A percentile compares a stretch with the other conserved stretches of the same genome.
Conservation (phyloP, 2,113 vertebrate genomes). For the Chaetodon auriga region DNA sequence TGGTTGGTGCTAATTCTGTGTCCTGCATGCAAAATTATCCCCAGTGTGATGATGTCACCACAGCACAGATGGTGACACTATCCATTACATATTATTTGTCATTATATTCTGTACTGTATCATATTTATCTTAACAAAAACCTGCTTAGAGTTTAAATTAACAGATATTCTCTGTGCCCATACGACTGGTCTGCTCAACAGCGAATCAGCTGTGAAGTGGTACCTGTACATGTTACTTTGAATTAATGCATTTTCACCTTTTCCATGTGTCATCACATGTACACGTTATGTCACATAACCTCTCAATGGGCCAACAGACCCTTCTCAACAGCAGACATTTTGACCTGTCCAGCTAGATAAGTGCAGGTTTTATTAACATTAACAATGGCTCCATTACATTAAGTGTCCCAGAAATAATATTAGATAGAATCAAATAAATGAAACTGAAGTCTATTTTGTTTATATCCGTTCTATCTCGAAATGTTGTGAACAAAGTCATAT, state of each 20-base stretch:
- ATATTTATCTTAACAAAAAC: not conserved
- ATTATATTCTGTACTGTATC: not conserved
- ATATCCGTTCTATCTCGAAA: not conserved
- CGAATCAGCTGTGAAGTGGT: not conserved
- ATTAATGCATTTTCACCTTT: not conserved
- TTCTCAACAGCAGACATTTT: not conserved
- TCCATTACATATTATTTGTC: not conserved
- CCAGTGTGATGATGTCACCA: not conserved
- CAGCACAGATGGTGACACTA: not conserved
- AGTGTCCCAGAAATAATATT: not conserved
- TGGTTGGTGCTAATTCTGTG: no score
- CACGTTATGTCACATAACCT: not conserved
- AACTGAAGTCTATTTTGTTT: not conserved
- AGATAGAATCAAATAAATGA: not conserved
- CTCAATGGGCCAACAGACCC: not conserved
- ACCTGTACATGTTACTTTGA: not conserved
- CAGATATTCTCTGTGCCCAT: not conserved
- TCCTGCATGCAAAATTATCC: not conserved
- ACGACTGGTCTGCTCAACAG: not conserved
- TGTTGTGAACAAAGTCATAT: not conserved
- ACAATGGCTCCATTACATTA: not conserved
- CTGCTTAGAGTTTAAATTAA: not conserved
- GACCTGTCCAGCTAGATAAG: not conserved
- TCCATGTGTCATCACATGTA: not conserved
- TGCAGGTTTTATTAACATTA: not conserved